A percentile compares a stretch with the other conserved stretches of the same genome.
These are phyloP conservation scores for Drosophila siamana DNA, from an alignment of 2,888 invertebrate genomes.

Conservation along the genomic window DNA sequence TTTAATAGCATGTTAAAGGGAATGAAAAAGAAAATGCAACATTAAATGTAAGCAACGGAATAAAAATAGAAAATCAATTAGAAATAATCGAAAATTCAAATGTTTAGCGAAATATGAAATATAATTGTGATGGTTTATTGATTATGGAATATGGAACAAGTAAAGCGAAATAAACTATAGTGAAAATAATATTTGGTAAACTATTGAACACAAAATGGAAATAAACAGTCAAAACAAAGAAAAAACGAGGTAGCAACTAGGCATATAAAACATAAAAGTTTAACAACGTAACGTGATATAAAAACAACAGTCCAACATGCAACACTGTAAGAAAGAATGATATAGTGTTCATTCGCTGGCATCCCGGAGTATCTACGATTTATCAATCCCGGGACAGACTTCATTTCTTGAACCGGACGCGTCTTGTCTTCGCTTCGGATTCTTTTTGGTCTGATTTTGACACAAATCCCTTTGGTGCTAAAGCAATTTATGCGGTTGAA, in stretches of 20 bases:
- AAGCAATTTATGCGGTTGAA: constrained; percentile 78
- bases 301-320: background rate
- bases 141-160: no score
- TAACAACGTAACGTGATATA: background rate
- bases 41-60: no score
- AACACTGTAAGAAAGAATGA: background rate
- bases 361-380: constrained; percentile 28
- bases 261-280: background rate
- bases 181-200: no score
- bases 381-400: constrained; percentile 6
- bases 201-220: no score
- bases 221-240: no score
- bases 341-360: background rate
- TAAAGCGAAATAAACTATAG: no score
- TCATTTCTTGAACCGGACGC: constrained; percentile 33
- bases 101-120: no score
- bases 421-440: constrained; percentile 66
- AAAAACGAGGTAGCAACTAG: background rate
- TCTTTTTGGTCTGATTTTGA: constrained; percentile 74
- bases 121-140: no score
- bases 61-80: no score
- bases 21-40: no score
- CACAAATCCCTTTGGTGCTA: constrained; percentile 82
- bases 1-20: no score
- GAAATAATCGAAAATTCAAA: no score